Percentiles rank a stretch among this genome's conserved stretches.
phyloP scores from a whole-genome alignment of 37 sponge, comb jelly and placozoan species.

The Ephydatia muelleri region DNA sequence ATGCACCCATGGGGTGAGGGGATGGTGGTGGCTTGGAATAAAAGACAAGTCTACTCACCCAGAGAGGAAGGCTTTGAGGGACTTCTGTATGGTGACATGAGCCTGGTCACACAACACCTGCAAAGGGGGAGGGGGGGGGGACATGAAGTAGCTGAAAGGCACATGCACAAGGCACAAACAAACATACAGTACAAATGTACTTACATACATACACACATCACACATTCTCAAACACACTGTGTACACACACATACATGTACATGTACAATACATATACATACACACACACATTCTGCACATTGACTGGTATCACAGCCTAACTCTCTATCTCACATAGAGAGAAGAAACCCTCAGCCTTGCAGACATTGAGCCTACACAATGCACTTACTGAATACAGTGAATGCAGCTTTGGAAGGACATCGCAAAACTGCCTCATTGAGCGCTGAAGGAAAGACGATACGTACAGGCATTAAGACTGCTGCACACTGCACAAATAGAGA shows the following conservation, averaged over 20 bases:
- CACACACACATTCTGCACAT: too few species aligned
- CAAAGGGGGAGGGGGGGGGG: not conserved
- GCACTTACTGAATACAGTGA: conserved; percentile 58
- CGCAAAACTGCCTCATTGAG: conserved; percentile 35
- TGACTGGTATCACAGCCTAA: too few species aligned
- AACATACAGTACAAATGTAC: not conserved
- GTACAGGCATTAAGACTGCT: too few species aligned
- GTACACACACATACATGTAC: not conserved
- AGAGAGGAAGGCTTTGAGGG: conserved; percentile 52
- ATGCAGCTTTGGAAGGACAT: conserved; percentile 40
- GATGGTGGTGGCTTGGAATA: too few species aligned
- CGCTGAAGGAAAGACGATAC: not conserved
- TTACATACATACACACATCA: not conserved
- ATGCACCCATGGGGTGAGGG: too few species aligned
- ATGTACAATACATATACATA: too few species aligned
- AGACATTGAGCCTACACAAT: too few species aligned
- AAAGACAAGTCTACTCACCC: conserved; percentile 39
- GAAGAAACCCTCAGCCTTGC: too few species aligned
- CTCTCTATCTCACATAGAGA: too few species aligned
- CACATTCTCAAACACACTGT: not conserved
- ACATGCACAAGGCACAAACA: not conserved
- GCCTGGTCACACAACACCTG: conserved; percentile 69
- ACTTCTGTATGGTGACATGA: conserved; percentile 44
- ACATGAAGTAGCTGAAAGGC: not conserved
- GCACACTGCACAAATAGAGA: too few species aligned